These are phyloP conservation scores for Cetonia aurata DNA, from an alignment of 2,888 invertebrate species.

Conservation along the genomic window DNA sequence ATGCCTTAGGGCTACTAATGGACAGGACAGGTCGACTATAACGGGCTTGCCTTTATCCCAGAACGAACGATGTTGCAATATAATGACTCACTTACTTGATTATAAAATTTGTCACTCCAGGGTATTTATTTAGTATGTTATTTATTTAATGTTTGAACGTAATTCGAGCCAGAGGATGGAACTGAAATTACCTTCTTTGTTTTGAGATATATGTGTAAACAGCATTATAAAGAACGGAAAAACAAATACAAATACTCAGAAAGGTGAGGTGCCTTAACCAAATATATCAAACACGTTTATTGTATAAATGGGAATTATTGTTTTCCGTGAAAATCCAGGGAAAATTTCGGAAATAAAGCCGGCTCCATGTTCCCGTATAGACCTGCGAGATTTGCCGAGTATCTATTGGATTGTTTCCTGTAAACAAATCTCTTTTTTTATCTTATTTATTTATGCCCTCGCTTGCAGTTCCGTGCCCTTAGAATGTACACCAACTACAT, in stretches of 20 bases:
- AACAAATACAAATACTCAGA: neutral
- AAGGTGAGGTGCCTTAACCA: no score
- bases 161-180: neutral
- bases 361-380: no score
- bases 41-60: constrained; percentile 6
- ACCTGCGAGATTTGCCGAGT: no score
- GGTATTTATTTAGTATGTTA: constrained; percentile 8
- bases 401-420: no score
- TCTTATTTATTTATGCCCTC: no score
- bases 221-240: neutral
- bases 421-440: no score
- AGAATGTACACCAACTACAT: no score
- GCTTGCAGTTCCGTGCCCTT: no score
- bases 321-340: no score
- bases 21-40: constrained; percentile 13
- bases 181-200: constrained; percentile 5
- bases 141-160: neutral
- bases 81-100: constrained; percentile 4
- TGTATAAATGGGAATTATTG: no score
- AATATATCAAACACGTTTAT: no score
- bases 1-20: constrained; percentile 5
- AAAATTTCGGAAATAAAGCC: no score
- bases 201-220: neutral
- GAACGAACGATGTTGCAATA: constrained; percentile 11
- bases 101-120: constrained; percentile 23